Percentiles rank a stretch among this genome's conserved stretches.
Conservation (phyloP, 2,888 invertebrate genomes). For the Sturmia bella region DNA sequence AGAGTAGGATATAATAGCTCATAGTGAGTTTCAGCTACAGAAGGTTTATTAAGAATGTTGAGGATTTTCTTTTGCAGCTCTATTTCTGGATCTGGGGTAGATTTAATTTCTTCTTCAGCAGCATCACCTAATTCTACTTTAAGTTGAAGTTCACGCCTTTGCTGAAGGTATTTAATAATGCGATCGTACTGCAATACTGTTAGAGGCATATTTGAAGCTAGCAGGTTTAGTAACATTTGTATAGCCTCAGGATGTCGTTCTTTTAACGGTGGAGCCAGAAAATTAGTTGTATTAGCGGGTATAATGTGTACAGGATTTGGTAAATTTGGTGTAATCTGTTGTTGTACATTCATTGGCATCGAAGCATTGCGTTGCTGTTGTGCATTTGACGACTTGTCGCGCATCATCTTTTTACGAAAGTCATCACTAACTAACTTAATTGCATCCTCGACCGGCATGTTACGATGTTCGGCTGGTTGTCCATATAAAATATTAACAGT, state of each 20-base stretch:
- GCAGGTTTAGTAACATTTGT: constrained; percentile 88
- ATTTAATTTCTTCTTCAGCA: constrained; percentile 74
- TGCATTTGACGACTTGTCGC: constrained; percentile 76
- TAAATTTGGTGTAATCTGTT: constrained; percentile 33
- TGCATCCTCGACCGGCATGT: constrained; percentile 97
- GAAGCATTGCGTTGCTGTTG: constrained; percentile 31
- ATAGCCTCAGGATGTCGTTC: constrained; percentile 86
- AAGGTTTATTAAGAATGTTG: constrained; percentile 80
- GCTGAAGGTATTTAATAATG: constrained; percentile 87
- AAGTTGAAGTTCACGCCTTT: constrained; percentile 88
- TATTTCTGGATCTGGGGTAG: constrained; percentile 80
- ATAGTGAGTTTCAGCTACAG: constrained; percentile 77
- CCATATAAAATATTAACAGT: constrained; percentile 96
- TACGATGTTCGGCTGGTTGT: constrained; percentile 94
- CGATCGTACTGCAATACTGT: constrained; percentile 91
- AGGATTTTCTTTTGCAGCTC: constrained; percentile 81
- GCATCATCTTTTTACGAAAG: constrained; percentile 85
- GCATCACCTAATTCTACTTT: constrained; percentile 89
- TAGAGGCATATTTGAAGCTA: constrained; percentile 91
- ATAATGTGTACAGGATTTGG: constrained; percentile 73
- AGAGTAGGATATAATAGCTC: constrained; percentile 77
- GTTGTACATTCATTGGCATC: constrained; percentile 21
- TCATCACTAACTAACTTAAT: constrained; percentile 89
- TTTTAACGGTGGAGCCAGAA: constrained; percentile 82
- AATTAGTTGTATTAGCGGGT: constrained; percentile 81